Base-by-base conservation (phyloP, 2,113 vertebrate species). In the Albula goreensis region DNA sequence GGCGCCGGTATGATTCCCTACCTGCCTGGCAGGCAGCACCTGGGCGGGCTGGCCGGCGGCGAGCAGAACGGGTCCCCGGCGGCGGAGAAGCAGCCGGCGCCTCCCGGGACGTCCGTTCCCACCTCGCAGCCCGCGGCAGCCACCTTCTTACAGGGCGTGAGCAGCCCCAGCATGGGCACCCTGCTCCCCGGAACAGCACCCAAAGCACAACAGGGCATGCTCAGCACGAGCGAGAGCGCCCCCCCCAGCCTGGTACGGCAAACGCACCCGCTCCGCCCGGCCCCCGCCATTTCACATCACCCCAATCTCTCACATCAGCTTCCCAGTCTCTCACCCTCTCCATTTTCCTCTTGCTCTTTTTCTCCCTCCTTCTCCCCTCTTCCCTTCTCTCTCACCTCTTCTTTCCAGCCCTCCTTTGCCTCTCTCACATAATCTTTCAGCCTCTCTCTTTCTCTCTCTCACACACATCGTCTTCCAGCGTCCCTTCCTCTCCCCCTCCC, bases 1-100 rank as follows among this genome's bases (percentile, higher is more conserved):
- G 93, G 94, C 82, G 88, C 96, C 88, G 96, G 96, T 85, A 83
- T 96, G 89, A 88, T 97, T 88, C 94, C 97, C 0, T 97, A 96
- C 94, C 94, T 97, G 70, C 94, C 97, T 6, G 94, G 74, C 56
- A 96, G 96, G 89, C 93, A 91, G 79, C 17, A 93, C 0, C 86
- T 89, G 12, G 93, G 94, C 17, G 92, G 92, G 4, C 56, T 90
- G 0, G 48, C 92, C 7, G 85, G 2, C 79, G 93, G 22, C 92
- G 95, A 96, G 31, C 95, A 92, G 49, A 94, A 88, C 51, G 91
- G 50, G 0, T 0, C 91, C 53, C 25, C 87, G 22, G 86, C 88
- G 52, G 84, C 93, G 0, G 97, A 98, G 60, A 96, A 97, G 86
- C 95, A 93, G 91, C 89, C 94, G 0, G 87, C 93, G 25, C 78